Evolutionary conservation across 2,797 vertebrate species (phyloP).

Genomic region (Chelonia mydas): DNA sequence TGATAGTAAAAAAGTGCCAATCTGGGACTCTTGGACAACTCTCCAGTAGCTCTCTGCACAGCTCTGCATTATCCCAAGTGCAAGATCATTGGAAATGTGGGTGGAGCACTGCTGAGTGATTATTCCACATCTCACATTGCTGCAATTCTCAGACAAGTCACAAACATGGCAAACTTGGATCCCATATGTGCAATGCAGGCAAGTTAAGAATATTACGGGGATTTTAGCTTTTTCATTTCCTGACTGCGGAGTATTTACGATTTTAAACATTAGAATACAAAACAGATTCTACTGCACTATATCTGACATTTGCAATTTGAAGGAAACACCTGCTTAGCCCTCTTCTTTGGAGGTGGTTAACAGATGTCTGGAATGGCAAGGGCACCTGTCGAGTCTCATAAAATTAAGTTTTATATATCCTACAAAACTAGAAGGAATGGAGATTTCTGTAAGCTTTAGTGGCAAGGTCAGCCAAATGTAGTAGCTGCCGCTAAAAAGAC

Average conservation of each 20-base stretch:
- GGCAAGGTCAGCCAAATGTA: rapidly evolving
- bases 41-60: neutral
- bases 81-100: neutral
- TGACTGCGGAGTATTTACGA: neutral
- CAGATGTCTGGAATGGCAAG: rapidly evolving
- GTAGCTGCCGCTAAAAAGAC: rapidly evolving
- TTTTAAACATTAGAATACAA: neutral
- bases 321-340: neutral
- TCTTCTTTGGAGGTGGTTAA: neutral
- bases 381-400: rapidly evolving
- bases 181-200: too few relatives aligned
- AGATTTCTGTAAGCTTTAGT: rapidly evolving
- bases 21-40: neutral
- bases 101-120: neutral
- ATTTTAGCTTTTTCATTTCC: neutral
- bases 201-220: neutral
- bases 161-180: neutral
- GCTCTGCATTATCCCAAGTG: neutral
- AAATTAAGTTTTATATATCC: neutral
- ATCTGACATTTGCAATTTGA: neutral
- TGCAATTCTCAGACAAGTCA: neutral
- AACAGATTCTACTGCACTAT: neutral
- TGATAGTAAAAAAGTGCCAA: neutral
- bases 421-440: rapidly evolving
- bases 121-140: neutral